Percentiles rank a stretch among this genome's conserved stretches.
Evolutionary conservation across 2,888 invertebrate species (phyloP).

Genomic region (Clostera curtula): DNA sequence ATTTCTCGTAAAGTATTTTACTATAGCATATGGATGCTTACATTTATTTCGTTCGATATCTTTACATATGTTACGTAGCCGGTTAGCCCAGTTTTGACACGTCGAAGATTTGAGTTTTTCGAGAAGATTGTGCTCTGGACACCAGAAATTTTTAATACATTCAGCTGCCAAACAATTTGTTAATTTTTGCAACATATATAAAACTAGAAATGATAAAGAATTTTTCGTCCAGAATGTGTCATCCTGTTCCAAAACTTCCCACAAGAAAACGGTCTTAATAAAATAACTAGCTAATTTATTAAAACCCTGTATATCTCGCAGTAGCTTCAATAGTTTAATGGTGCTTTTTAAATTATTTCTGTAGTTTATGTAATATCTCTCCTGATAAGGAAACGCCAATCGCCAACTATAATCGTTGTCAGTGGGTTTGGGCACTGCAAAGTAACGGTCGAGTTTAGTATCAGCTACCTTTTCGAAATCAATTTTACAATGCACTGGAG

Average conservation of each 20-base stretch:
- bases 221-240: conserved; percentile 36
- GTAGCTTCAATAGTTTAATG: conserved; percentile 40
- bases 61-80: conserved; percentile 32
- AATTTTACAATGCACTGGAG: conserved; percentile 29
- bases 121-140: conserved; percentile 39
- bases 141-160: conserved; percentile 44
- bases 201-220: conserved; percentile 35
- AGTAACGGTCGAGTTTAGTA: conserved; percentile 31
- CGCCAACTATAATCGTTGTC: conserved; percentile 43
- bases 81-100: conserved; percentile 39
- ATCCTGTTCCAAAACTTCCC: conserved; percentile 32
- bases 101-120: conserved; percentile 38
- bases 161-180: conserved; percentile 27
- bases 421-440: conserved; percentile 48
- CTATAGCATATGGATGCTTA: conserved; percentile 23
- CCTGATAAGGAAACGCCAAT: conserved; percentile 48
- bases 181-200: conserved; percentile 41
- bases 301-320: conserved; percentile 45
- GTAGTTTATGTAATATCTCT: conserved; percentile 33
- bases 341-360: conserved; percentile 44
- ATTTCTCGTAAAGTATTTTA: conserved; percentile 25
- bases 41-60: conserved; percentile 30
- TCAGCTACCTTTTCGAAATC: conserved; percentile 28
- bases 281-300: conserved; percentile 46
- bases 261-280: conserved; percentile 49